Base-by-base conservation (phyloP, 2,797 vertebrate species). In the Sebastes nivosus region DNA sequence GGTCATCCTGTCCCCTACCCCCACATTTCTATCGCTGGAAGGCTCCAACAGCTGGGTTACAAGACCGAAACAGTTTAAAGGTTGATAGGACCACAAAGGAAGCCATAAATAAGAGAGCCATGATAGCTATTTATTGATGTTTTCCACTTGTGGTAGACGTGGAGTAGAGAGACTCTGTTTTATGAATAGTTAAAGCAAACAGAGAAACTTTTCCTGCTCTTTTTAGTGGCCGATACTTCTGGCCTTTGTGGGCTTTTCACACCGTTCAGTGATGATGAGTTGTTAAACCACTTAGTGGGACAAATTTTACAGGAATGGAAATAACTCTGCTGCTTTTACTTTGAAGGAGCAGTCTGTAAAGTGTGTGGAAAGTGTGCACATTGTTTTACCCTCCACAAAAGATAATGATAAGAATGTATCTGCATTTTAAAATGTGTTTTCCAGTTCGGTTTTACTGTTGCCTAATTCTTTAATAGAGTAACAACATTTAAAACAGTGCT, bases 41-140 rank as follows among this genome's bases (percentile, higher is more conserved):
- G 78, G 77, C 81, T 88, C 75, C 80, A 86, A 82, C 88, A 89
- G 89, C 89, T 86, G 85, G 95, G 91, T 94, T 94, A 94, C 92
- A 93, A 89, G 76, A 88, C 75, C 79, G 96, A 96, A 94, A 95
- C 93, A 87, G 93, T 95, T 95, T 81, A 86, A 88, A 91, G 84
- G 89, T 94, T 93, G 94, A 95, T 95, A 94, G 92, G 94, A 91
- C 92, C 94, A 95, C 92, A 85, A 85, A 94, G 94, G 96, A 95
- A 97, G 95, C 93, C 89, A 94, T 96, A 96, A 95, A 96, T 96
- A 95, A 96, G 89, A 92, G 92, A 91, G 91, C 58, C 60, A 91
- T 91, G 94, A 93, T 90, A 90, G 93, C 86, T 93, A 89, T 94
- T 96, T 96, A 95, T 94, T 95, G 94, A 90, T 93, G 89, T 89